Conservation (phyloP, 2,888 invertebrate genomes). For the Lasioglossum morio region DNA sequence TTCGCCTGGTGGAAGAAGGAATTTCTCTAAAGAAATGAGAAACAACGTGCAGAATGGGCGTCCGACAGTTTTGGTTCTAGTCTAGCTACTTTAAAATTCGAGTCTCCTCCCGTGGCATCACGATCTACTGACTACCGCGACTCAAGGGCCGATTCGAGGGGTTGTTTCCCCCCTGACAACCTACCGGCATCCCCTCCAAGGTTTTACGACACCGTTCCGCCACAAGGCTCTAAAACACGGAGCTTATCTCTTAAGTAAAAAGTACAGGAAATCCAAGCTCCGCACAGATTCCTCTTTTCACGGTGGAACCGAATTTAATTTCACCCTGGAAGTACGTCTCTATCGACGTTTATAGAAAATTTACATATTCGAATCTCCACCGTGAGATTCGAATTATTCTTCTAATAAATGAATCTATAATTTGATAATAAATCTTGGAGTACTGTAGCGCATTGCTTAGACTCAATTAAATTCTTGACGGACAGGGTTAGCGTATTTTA, state of each 20-base stretch:
- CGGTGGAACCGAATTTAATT: slow-evolving; percentile 65
- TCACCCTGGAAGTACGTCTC: slow-evolving; percentile 13
- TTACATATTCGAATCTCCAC: not conserved
- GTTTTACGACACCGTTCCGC: slow-evolving; percentile 72
- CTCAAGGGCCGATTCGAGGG: slow-evolving; percentile 65
- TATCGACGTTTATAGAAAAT: slow-evolving; percentile 7
- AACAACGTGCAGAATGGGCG: slow-evolving; percentile 1
- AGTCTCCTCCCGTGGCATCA: slow-evolving; percentile 57
- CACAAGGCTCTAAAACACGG: slow-evolving; percentile 72
- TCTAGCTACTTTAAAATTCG: slow-evolving; percentile 70
- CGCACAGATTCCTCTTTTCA: slow-evolving; percentile 68
- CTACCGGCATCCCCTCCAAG: slow-evolving; percentile 52
- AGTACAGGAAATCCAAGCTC: slow-evolving; percentile 53
- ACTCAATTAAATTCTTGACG: no score
- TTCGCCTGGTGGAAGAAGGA: not conserved
- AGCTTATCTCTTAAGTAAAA: slow-evolving; percentile 77
- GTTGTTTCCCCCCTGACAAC: slow-evolving; percentile 61
- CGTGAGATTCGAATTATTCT: no score
- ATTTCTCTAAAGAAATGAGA: slow-evolving; percentile 25
- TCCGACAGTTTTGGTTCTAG: slow-evolving; percentile 34
- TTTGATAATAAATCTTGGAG: no score
- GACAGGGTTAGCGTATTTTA: not conserved
- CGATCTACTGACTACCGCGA: slow-evolving; percentile 58
- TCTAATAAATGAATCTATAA: no score
- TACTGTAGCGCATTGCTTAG: no score